Conservation (phyloP, 1,140 invertebrate genomes). For the Cotesia vestalis region DNA sequence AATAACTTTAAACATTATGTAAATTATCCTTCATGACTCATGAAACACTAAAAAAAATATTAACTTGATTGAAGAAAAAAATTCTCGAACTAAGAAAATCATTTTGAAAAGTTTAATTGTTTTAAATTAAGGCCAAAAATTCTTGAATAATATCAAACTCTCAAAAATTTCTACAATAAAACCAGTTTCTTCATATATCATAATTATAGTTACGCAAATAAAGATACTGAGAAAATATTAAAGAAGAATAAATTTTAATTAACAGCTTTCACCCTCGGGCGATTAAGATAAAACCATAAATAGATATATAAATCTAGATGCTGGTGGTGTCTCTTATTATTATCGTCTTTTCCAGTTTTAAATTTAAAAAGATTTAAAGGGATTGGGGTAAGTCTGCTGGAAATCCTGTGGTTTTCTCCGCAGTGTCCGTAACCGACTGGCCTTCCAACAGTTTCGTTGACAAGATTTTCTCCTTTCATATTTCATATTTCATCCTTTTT, state of each 20-base stretch:
- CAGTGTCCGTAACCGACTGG: conserved; percentile 1
- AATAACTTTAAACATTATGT: no score
- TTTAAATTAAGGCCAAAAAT: no score
- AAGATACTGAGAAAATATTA: background rate
- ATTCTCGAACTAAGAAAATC: no score
- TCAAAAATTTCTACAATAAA: no score
- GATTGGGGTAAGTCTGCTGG: conserved; percentile 30
- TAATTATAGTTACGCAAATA: background rate
- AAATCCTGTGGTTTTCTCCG: conserved; percentile 33
- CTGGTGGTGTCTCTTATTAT: background rate
- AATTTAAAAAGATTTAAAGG: conserved; percentile 34
- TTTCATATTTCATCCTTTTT: background rate
- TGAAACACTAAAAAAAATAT: no score
- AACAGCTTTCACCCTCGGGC: background rate
- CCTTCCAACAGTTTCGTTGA: background rate
- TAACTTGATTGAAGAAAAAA: no score
- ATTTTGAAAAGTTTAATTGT: no score
- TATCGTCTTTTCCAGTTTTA: background rate
- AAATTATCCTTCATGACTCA: no score
- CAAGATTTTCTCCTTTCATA: background rate
- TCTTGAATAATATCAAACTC: no score
- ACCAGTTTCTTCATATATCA: background rate
- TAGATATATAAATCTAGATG: conserved; percentile 5
- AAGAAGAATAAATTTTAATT: conserved; percentile 1
- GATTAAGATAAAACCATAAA: conserved; percentile 3